Conservation (phyloP, 2,888 invertebrate genomes). For the Siphonodentalium dalli region DNA sequence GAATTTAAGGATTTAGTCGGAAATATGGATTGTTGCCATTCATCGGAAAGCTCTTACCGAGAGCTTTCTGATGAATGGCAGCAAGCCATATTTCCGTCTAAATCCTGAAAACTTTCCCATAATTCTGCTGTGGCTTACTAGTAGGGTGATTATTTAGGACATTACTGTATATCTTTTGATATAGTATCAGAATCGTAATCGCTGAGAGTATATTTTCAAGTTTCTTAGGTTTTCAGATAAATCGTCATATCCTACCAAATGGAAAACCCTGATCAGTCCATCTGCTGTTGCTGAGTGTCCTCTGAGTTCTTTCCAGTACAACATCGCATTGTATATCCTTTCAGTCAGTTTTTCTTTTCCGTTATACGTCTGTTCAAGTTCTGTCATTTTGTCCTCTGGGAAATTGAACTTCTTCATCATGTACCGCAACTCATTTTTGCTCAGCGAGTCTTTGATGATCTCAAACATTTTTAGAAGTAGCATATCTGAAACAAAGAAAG, state of each 20-base stretch:
- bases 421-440: constrained; percentile 57
- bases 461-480: constrained; percentile 54
- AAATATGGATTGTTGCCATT: too few species aligned
- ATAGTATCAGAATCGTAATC: constrained; percentile 39
- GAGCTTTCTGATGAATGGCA: too few species aligned
- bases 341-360: constrained; percentile 56
- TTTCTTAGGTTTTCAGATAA: constrained; percentile 39
- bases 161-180: too few species aligned
- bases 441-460: constrained; percentile 44
- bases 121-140: too few species aligned
- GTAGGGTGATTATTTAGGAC: too few species aligned
- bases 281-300: constrained; percentile 52
- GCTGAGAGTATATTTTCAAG: constrained; percentile 52
- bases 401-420: constrained; percentile 57
- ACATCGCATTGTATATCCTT: constrained; percentile 45
- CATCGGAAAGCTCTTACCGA: too few species aligned
- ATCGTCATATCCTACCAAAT: constrained; percentile 53
- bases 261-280: constrained; percentile 55
- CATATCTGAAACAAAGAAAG: constrained; percentile 40
- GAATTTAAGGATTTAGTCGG: too few species aligned
- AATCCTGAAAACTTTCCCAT: too few species aligned
- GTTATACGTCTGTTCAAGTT: constrained; percentile 53
- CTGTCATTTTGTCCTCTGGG: constrained; percentile 52
- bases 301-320: constrained; percentile 51
- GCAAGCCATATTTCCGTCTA: too few species aligned